Conservation (phyloP, 1,140 invertebrate species). For the Aphaenogaster ashmeadi region DNA sequence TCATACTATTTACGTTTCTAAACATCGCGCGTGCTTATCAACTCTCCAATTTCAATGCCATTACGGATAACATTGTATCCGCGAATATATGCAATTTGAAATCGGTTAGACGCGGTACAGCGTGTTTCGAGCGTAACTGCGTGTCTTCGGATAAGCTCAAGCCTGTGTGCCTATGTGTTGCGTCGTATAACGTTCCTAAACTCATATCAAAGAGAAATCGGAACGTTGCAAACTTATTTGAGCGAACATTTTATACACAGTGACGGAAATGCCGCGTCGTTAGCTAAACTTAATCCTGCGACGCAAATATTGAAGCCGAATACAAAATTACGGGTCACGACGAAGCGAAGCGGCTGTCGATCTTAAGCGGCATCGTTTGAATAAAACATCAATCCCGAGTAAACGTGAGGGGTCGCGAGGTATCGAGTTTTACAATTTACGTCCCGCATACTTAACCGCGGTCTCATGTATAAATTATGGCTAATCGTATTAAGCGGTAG, state of each 20-base stretch:
- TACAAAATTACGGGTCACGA: conserved; percentile 9
- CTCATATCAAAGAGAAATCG: conserved; percentile 71
- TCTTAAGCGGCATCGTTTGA: conserved; percentile 59
- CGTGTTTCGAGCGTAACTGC: not conserved
- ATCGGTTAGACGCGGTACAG: conserved; percentile 5
- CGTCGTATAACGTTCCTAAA: conserved; percentile 25
- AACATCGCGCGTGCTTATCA: not conserved
- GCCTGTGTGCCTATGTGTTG: not conserved
- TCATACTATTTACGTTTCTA: not conserved
- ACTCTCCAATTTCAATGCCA: not conserved
- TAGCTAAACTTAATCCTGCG: conserved; percentile 70
- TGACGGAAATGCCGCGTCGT: conserved; percentile 58
- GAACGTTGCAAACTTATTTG: conserved; percentile 50
- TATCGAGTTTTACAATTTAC: conserved; percentile 61
- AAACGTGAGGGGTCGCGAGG: conserved; percentile 31
- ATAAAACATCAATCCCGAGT: conserved; percentile 61
- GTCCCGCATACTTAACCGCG: conserved; percentile 42
- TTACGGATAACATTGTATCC: conserved; percentile 10
- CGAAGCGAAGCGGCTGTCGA: conserved; percentile 42
- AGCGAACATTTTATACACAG: conserved; percentile 58
- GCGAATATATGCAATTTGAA: not conserved
- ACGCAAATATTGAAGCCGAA: conserved; percentile 66
- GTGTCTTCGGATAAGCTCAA: not conserved
- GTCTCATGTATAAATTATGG: conserved; percentile 55
- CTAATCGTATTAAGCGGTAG: conserved; percentile 41